Evolutionary conservation across 2,113 vertebrate genomes (phyloP).

Genomic region (Tachycineta bicolor): DNA sequence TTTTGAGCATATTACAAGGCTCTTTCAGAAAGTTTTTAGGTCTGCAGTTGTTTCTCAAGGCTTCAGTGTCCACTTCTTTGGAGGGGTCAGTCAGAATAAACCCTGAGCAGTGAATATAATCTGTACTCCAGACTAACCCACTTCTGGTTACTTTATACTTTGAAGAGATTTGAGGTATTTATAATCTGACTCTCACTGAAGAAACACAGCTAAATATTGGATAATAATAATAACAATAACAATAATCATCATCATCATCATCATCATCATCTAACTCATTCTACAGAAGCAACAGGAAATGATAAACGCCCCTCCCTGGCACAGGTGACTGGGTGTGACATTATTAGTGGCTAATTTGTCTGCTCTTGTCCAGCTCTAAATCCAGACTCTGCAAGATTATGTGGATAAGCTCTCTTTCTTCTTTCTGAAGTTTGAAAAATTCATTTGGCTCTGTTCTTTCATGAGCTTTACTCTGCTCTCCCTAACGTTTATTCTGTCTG

Average conservation of each 20-base stretch:
- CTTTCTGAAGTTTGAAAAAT: not conserved
- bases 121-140: not conserved
- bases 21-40: not conserved
- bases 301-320: not conserved
- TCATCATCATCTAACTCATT: not conserved
- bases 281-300: not conserved
- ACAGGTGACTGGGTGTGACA: rapidly evolving
- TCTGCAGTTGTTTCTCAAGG: not conserved
- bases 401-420: not conserved
- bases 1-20: not conserved
- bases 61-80: not conserved
- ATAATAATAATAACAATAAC: no score
- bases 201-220: not conserved
- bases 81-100: not conserved
- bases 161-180: not conserved
- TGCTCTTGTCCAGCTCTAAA: not conserved
- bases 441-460: not conserved
- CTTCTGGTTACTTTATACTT: not conserved
- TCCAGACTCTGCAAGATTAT: not conserved
- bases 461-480: not conserved
- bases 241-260: no score
- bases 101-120: not conserved
- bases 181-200: not conserved
- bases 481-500: conserved; percentile 3
- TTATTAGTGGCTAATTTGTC: not conserved